These are phyloP conservation scores for Trachelus tabidus DNA, from an alignment of 2,888 invertebrate species.

Conservation along the genomic window DNA sequence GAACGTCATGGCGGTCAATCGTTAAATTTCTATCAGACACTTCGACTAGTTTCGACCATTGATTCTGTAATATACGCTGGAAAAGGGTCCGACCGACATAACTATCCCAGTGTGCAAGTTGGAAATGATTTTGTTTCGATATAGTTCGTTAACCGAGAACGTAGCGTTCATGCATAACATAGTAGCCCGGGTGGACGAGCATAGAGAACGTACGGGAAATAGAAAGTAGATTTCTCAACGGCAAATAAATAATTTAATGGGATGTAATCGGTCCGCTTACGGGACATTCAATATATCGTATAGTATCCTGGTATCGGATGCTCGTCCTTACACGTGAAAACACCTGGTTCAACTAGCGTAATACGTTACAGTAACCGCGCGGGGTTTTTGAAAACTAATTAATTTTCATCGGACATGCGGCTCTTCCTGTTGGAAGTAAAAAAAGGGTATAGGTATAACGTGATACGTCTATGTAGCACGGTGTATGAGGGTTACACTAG, in stretches of 20 bases:
- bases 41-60: not conserved
- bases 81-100: not conserved
- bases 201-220: slow-evolving; percentile 30
- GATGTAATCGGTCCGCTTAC: slow-evolving; percentile 37
- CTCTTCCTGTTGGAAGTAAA: slow-evolving; percentile 40
- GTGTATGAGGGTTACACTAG: not conserved
- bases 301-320: slow-evolving; percentile 31
- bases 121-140: slow-evolving; percentile 44
- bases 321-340: slow-evolving; percentile 30
- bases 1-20: not conserved
- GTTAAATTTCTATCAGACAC: not conserved
- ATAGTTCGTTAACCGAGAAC: slow-evolving; percentile 51
- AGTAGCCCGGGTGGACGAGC: slow-evolving; percentile 31
- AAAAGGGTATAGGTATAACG: not conserved
- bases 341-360: slow-evolving; percentile 29
- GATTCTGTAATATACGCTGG: not conserved
- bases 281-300: slow-evolving; percentile 32
- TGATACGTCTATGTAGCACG: not conserved
- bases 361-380: slow-evolving; percentile 11
- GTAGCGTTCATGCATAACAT: slow-evolving; percentile 48
- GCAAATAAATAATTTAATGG: slow-evolving; percentile 46
- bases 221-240: slow-evolving; percentile 53
- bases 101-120: slow-evolving; percentile 4
- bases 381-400: slow-evolving; percentile 27
- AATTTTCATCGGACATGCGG: slow-evolving; percentile 34